Conservation (phyloP, 2,113 vertebrate genomes). For the Hystrix brachyura region DNA sequence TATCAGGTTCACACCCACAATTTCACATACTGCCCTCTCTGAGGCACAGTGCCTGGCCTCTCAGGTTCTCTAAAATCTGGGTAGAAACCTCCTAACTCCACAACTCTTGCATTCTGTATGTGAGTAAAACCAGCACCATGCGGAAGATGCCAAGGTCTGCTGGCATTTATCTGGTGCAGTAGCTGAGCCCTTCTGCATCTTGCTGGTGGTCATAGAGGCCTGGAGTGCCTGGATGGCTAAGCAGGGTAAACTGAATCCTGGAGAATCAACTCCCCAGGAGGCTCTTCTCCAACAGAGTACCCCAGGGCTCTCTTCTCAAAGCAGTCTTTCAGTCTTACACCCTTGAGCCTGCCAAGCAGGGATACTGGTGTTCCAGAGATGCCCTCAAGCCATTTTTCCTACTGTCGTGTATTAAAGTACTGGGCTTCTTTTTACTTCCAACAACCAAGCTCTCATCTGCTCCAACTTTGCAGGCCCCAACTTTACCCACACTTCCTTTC, state of each 20-base stretch:
- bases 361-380: background rate
- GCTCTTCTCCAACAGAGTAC: background rate
- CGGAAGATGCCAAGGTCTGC: background rate
- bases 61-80: background rate
- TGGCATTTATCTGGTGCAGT: background rate
- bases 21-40: background rate
- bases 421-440: background rate
- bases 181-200: background rate
- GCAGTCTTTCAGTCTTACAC: background rate
- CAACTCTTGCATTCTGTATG: background rate
- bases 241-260: background rate
- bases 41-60: background rate
- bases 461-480: background rate
- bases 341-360: background rate
- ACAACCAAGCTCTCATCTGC: background rate
- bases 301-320: background rate
- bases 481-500: background rate
- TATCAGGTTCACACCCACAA: background rate
- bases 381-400: background rate
- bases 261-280: background rate
- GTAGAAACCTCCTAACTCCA: background rate
- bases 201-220: background rate
- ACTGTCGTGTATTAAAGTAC: background rate
- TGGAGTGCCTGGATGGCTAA: background rate
- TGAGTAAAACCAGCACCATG: background rate